These are phyloP conservation scores for Dugesia japonica DNA, from an alignment of 2,888 invertebrate species.

Conservation along the genomic window DNA sequence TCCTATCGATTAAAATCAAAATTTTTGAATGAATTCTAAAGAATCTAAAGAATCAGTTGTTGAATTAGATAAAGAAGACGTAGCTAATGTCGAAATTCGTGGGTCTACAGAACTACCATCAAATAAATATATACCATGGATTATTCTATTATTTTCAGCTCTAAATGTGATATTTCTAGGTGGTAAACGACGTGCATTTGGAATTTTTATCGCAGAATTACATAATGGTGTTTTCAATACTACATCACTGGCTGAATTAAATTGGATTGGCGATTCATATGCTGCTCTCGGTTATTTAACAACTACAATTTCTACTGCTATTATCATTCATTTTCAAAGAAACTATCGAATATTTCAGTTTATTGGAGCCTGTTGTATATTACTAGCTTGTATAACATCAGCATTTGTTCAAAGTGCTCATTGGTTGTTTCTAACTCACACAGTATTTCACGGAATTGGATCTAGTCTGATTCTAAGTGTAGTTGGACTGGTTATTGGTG, in stretches of 20 bases:
- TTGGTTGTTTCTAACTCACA: conserved; percentile 35
- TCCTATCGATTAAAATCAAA: background rate
- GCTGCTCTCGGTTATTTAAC: conserved; percentile 35
- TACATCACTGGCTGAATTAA: conserved; percentile 34
- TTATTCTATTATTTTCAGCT: conserved; percentile 26
- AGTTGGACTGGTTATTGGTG: conserved; percentile 35
- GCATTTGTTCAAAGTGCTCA: conserved; percentile 34
- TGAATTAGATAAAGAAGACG: background rate
- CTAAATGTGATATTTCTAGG: conserved; percentile 32
- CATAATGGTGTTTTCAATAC: conserved; percentile 16
- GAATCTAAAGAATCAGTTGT: background rate
- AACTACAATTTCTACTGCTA: conserved; percentile 30
- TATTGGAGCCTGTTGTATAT: conserved; percentile 30
- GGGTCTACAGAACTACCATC: background rate
- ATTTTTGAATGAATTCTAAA: background rate
- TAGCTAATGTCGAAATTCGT: background rate
- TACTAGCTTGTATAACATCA: conserved; percentile 31
- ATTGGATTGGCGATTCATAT: conserved; percentile 35
- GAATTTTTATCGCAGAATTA: conserved; percentile 24
- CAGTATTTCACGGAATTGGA: conserved; percentile 35
- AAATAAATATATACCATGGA: background rate
- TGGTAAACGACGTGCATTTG: conserved; percentile 32
- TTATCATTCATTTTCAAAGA: conserved; percentile 29
- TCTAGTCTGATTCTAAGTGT: conserved; percentile 33
- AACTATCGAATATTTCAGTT: conserved; percentile 32